Base-by-base conservation (phyloP, 2,888 invertebrate genomes). In the Diarsia rubi region DNA sequence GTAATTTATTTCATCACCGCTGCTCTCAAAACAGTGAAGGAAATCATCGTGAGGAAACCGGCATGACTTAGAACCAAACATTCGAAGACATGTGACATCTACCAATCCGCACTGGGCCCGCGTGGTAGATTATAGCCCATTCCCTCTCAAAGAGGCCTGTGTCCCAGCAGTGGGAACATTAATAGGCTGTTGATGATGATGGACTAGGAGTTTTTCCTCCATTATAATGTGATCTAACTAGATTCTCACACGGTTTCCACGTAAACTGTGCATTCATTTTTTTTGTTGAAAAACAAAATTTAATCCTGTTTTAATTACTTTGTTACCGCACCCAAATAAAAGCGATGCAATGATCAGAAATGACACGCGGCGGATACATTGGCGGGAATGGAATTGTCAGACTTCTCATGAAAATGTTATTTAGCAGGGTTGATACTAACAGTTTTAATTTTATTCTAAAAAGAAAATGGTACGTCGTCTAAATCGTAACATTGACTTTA, bases 331-430 rank as follows among this genome's bases (percentile, higher is more conserved):
- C 52, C 21, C 27, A 80, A 57, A 64, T 64, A 67, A 45, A 52
- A 63, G 74, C 24, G 21, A 45, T 63, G 79, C 54, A 67, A 21
- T 44, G 11, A 64, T 59, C 63, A 75, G 80, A 78, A 78, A 80
- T 80, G 11, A 47, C 57, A 27, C 45, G 27, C n/a, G 14, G 47
- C 42, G 42, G 31, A 31, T 31, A 60, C 67, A 19, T 16, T 16
- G 47, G 16, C 12, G 5, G 27, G 14, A 42, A 74, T 74, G 24
- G 16, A 59, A 52, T 52, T 42, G 14, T 47, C 21, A 14, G n/a
- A 74, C 21, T 75, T 42, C 49, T 65, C 73, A 21, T 45, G 45
- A 64, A 64, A 74, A 68, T 45, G 37, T 24, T 19, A 37, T 78
- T 64, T 16, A 54, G 37, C 44, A 62, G 11, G 31, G 54, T 31